These are phyloP conservation scores for Ephydatia muelleri DNA, from an alignment of 37 sponge, comb jelly and placozoan genomes.

Conservation along the genomic window DNA sequence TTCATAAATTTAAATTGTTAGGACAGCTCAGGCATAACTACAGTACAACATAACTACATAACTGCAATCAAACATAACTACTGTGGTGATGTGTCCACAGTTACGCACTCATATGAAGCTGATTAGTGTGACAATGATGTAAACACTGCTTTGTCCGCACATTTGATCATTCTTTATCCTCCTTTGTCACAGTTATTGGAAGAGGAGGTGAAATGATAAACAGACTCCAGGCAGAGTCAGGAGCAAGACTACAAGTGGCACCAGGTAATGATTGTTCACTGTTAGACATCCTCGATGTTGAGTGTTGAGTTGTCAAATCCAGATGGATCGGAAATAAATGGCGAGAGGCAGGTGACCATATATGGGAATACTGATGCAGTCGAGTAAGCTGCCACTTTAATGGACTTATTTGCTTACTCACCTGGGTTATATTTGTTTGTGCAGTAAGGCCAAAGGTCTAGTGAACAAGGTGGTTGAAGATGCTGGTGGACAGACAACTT, in stretches of 20 bases:
- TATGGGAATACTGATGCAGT: slow-evolving; percentile 83
- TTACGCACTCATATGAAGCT: no score
- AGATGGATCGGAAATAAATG: slow-evolving; percentile 80
- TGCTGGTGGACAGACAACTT: slow-evolving; percentile 60
- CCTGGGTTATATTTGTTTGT: background rate
- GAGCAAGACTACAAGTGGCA: slow-evolving; percentile 90
- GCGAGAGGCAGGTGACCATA: slow-evolving; percentile 81
- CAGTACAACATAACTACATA: no score
- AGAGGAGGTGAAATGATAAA: slow-evolving; percentile 86
- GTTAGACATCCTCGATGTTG: background rate
- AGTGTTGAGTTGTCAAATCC: background rate
- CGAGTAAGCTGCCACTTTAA: slow-evolving; percentile 55
- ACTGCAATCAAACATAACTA: no score
- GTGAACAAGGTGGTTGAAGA: slow-evolving; percentile 67
- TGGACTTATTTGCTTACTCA: background rate
- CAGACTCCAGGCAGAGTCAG: slow-evolving; percentile 80
- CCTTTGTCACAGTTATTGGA: slow-evolving; percentile 81
- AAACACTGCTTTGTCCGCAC: background rate
- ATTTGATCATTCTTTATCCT: background rate
- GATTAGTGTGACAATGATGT: no score
- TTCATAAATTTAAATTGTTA: no score
- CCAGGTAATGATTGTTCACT: slow-evolving; percentile 57
- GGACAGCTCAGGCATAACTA: no score
- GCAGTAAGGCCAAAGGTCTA: slow-evolving; percentile 61
- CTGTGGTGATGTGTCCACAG: no score